Conservation (phyloP, 2,888 invertebrate genomes). For the Aphodius granarius region DNA sequence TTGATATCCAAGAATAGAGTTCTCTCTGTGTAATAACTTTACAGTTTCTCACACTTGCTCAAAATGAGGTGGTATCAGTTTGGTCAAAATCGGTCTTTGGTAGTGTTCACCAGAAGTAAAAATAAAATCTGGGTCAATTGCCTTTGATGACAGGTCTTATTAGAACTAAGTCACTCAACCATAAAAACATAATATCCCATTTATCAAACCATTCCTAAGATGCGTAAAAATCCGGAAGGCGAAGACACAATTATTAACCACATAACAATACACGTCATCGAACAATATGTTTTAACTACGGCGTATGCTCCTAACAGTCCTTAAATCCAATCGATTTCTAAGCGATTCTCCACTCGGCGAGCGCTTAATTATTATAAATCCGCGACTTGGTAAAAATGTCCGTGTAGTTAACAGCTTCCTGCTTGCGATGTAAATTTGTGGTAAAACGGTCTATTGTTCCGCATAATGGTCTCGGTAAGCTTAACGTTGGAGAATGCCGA, state of each 20-base stretch:
- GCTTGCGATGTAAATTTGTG: conserved; percentile 13
- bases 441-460: conserved; percentile 25
- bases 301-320: background rate
- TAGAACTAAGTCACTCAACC: too few species aligned
- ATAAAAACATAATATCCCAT: background rate
- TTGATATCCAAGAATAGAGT: too few species aligned
- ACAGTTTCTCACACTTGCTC: too few species aligned
- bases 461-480: conserved; percentile 24
- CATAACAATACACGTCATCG: background rate
- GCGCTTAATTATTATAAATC: conserved; percentile 8
- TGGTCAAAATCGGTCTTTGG: too few species aligned
- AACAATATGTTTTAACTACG: background rate
- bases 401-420: conserved; percentile 14
- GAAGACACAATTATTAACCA: background rate
- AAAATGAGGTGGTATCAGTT: too few species aligned
- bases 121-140: too few species aligned
- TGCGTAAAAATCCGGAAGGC: background rate
- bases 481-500: conserved; percentile 22
- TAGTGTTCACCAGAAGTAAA: too few species aligned
- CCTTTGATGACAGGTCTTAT: too few species aligned
- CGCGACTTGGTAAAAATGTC: background rate
- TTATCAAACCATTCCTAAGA: background rate
- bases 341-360: background rate
- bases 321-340: background rate
- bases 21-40: too few species aligned